A percentile compares a stretch with the other conserved stretches of the same genome.
phyloP scores from a whole-genome alignment of 2,113 vertebrate species.

The Phyllostomus discolor region DNA sequence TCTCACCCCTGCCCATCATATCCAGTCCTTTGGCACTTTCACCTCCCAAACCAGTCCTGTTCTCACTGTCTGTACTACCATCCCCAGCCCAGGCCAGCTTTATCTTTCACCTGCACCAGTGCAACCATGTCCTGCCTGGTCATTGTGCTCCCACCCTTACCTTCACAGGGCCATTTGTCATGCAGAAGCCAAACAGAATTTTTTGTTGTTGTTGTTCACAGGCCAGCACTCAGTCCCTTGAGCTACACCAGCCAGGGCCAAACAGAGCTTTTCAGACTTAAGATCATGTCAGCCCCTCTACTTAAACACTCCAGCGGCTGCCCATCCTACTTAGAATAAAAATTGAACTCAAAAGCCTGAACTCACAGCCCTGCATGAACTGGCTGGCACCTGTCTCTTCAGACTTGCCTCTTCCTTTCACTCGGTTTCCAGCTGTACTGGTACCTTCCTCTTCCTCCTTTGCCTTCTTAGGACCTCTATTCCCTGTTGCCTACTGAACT shows the following conservation, averaged over 20 bases:
- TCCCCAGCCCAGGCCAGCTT: not conserved
- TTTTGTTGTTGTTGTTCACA: no score
- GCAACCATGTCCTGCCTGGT: no score
- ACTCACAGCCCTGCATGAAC: not conserved
- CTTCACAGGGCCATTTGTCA: not conserved
- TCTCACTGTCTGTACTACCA: not conserved
- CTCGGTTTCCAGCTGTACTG: not conserved
- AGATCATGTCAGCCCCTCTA: not conserved
- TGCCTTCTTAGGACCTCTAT: not conserved
- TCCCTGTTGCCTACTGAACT: not conserved
- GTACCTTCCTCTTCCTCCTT: not conserved
- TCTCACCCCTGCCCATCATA: not conserved
- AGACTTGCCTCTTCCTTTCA: not conserved
- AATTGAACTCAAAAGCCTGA: not conserved
- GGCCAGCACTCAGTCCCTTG: no score
- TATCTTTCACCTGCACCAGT: fast-evolving
- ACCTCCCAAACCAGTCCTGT: not conserved
- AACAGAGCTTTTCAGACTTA: not conserved
- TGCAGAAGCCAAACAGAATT: not conserved
- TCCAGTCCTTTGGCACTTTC: not conserved
- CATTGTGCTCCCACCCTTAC: not conserved
- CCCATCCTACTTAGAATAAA: not conserved
- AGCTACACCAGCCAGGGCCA: not conserved
- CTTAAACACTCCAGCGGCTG: not conserved
- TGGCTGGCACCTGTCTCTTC: not conserved